Percentiles rank a stretch among this genome's conserved stretches.
Evolutionary conservation across 2,888 invertebrate genomes (phyloP).

Genomic region (Portevinia maculata): DNA sequence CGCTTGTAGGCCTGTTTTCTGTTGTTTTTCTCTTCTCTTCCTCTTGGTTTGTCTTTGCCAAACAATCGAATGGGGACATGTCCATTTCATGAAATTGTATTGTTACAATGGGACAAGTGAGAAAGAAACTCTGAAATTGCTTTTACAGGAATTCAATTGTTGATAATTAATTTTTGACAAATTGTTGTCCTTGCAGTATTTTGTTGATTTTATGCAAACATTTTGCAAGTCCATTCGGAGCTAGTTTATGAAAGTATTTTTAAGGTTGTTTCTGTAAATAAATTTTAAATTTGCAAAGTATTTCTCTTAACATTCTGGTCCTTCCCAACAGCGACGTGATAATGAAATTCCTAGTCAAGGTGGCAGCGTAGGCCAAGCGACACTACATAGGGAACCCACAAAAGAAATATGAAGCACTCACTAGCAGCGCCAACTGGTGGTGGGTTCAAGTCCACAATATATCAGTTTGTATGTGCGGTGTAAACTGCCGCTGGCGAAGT

Average conservation of each 20-base stretch:
- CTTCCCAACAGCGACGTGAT: slow-evolving; percentile 45
- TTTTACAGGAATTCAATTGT: slow-evolving; percentile 67
- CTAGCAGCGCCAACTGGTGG: not conserved
- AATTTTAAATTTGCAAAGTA: slow-evolving; percentile 33
- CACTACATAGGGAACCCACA: slow-evolving; percentile 30
- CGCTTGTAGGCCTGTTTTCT: slow-evolving; percentile 39
- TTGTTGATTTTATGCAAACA: slow-evolving; percentile 1
- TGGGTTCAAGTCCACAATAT: slow-evolving; percentile 53
- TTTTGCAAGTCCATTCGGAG: slow-evolving; percentile 17
- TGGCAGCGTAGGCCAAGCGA: slow-evolving; percentile 52
- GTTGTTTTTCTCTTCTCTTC: not conserved
- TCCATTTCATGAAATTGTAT: slow-evolving; percentile 60
- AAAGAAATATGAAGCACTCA: slow-evolving; percentile 51
- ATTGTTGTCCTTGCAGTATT: slow-evolving; percentile 13
- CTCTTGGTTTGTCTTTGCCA: slow-evolving; percentile 49
- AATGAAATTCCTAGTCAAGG: slow-evolving; percentile 70
- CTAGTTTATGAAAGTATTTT: slow-evolving; percentile 20
- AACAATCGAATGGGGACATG: slow-evolving; percentile 70
- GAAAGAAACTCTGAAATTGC: slow-evolving; percentile 50
- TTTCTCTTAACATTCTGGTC: slow-evolving; percentile 34
- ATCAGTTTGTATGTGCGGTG: slow-evolving; percentile 17
- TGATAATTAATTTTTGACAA: slow-evolving; percentile 69
- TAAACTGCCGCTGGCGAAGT: slow-evolving; percentile 51
- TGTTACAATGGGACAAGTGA: slow-evolving; percentile 38
- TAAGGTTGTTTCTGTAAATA: slow-evolving; percentile 12